phyloP scores from a whole-genome alignment of 2,113 vertebrate genomes.

The Nasalis larvatus region DNA sequence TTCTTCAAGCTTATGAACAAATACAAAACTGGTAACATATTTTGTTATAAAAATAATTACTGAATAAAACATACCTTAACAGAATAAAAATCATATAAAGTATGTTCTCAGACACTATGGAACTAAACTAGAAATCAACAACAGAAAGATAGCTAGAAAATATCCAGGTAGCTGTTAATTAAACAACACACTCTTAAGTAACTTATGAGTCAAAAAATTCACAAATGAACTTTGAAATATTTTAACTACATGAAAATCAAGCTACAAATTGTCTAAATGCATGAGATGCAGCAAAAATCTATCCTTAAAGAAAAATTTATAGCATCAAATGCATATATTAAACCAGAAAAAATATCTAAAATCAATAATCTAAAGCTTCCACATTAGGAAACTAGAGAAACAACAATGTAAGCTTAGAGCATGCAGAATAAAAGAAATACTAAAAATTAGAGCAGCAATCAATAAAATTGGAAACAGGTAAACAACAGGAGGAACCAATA shows the following conservation, averaged over 20 bases:
- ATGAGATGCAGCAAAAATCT: neutral
- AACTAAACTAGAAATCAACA: neutral
- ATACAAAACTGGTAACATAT: too few species aligned
- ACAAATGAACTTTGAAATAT: neutral
- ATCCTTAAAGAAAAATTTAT: neutral
- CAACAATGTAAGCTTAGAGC: neutral
- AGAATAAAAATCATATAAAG: neutral
- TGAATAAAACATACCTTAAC: neutral
- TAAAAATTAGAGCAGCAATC: neutral
- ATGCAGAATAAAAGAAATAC: neutral
- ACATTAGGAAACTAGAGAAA: neutral
- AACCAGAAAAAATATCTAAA: neutral
- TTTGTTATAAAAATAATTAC: too few species aligned
- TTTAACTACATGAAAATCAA: slow-evolving; percentile 2
- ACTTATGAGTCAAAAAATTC: neutral
- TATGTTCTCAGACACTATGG: neutral
- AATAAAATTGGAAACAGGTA: neutral
- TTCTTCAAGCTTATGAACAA: too few species aligned
- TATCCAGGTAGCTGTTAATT: neutral
- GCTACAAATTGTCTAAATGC: neutral
- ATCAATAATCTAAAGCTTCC: neutral
- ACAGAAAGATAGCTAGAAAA: neutral
- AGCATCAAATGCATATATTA: neutral
- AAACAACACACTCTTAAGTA: neutral
- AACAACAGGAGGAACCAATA: neutral